These are phyloP conservation scores for Eonycteris spelaea DNA, from an alignment of 2,113 vertebrate genomes.

Conservation along the genomic window DNA sequence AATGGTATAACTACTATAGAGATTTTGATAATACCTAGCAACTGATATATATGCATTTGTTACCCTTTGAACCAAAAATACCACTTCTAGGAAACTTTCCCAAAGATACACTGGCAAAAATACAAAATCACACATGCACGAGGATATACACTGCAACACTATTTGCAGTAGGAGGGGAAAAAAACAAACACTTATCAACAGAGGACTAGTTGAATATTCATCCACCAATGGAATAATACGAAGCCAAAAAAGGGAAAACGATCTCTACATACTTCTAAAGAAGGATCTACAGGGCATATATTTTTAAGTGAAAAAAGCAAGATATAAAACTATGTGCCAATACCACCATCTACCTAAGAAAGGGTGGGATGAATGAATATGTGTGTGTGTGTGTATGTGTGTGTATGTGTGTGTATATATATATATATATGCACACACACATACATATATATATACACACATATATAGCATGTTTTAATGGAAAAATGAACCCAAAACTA, in stretches of 20 bases:
- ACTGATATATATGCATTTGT: not conserved
- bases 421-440: too few relatives aligned
- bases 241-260: not conserved
- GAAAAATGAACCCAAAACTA: not conserved
- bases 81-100: not conserved
- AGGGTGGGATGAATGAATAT: not conserved
- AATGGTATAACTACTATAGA: not conserved
- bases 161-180: not conserved
- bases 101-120: not conserved
- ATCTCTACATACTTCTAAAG: not conserved
- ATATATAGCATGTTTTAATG: not conserved
- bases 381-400: too few relatives aligned
- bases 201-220: not conserved
- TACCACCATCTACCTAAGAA: not conserved
- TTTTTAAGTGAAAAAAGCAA: not conserved
- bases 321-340: not conserved
- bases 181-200: not conserved
- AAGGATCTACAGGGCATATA: not conserved
- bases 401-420: too few relatives aligned
- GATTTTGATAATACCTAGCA: not conserved
- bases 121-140: not conserved
- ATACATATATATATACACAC: not conserved
- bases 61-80: not conserved
- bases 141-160: not conserved
- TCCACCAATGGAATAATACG: not conserved